A percentile compares a stretch with the other conserved stretches of the same genome.
Evolutionary conservation across 1,140 invertebrate species (phyloP).

Genomic region (Drosophila suzukii): DNA sequence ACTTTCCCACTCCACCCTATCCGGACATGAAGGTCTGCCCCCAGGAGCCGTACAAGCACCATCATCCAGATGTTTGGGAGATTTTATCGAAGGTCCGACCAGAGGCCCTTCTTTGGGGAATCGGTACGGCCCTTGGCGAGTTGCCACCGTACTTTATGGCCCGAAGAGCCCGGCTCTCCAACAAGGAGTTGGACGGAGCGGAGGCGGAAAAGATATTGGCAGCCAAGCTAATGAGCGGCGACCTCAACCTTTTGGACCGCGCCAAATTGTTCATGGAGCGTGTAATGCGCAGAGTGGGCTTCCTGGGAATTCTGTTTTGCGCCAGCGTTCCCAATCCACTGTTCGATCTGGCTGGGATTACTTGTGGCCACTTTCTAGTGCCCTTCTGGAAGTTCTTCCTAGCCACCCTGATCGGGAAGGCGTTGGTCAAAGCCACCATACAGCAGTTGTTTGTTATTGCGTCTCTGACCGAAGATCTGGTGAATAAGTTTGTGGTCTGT

Average conservation of each 20-base stretch:
- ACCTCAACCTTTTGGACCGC: slow-evolving; percentile 86
- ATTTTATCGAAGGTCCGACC: slow-evolving; percentile 97
- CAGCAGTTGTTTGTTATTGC: slow-evolving; percentile 99
- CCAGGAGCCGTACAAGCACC: slow-evolving; percentile 86
- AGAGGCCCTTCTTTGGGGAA: slow-evolving; percentile 98
- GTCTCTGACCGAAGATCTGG: slow-evolving; percentile 95
- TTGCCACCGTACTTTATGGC: slow-evolving; percentile 99
- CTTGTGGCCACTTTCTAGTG: slow-evolving; percentile 99
- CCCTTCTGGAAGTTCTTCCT: slow-evolving; percentile 99
- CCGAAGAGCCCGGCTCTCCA: slow-evolving; percentile 92
- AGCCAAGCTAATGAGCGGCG: slow-evolving; percentile 86
- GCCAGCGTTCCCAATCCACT: slow-evolving; percentile 99
- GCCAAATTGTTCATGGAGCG: slow-evolving; percentile 94
- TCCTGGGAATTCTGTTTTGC: slow-evolving; percentile 98
- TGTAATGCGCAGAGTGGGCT: slow-evolving; percentile 96
- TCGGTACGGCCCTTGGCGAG: slow-evolving; percentile 98
- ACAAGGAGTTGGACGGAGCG: slow-evolving; percentile 87
- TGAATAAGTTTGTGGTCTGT: slow-evolving; percentile 91
- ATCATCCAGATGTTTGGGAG: slow-evolving; percentile 89
- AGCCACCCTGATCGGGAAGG: slow-evolving; percentile 99
- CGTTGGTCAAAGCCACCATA: slow-evolving; percentile 99
- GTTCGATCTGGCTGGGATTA: slow-evolving; percentile 99
- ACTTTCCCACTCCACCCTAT: slow-evolving; percentile 97
- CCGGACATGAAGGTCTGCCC: slow-evolving; percentile 94
- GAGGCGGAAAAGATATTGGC: slow-evolving; percentile 85